Evolutionary conservation across 2,888 invertebrate species (phyloP).

Genomic region (Epinotia brunnichana): DNA sequence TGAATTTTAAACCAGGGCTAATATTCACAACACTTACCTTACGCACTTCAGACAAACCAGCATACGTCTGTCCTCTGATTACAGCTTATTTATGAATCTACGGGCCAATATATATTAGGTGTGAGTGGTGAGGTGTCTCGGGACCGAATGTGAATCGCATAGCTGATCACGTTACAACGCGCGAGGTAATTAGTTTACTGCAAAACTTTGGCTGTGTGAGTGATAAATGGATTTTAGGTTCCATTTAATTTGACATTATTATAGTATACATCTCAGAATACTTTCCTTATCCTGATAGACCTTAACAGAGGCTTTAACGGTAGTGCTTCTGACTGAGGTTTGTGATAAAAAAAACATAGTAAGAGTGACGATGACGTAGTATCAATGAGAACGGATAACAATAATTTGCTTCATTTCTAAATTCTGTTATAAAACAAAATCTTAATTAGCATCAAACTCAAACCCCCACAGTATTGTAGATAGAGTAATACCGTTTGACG

Average conservation of each 20-base stretch:
- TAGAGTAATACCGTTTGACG: no score
- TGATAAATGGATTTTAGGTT: background rate
- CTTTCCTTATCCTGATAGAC: no score
- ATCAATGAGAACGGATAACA: no score
- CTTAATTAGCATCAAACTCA: no score
- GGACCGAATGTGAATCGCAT: no score
- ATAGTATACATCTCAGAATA: background rate
- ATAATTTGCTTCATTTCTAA: no score
- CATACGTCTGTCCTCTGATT: background rate
- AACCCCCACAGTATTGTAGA: no score
- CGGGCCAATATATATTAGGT: background rate
- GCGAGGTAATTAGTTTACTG: background rate
- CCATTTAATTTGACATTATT: background rate
- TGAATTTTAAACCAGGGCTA: constrained; percentile 17
- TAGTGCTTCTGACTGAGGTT: no score
- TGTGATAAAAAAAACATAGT: no score
- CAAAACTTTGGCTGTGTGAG: background rate
- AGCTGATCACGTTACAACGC: background rate
- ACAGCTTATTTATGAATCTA: background rate
- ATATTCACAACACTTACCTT: background rate
- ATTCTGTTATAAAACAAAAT: no score
- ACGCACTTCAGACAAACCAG: background rate
- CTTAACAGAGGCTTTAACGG: no score
- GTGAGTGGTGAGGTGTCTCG: background rate
- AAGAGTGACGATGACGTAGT: no score